Evolutionary conservation across 2,113 vertebrate genomes (phyloP).

Genomic region (Macaca fascicularis): T2T-MFA8v1.1 NC_088386.1:132258001-132258500

Average conservation of each 20-base stretch:
- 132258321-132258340: rapidly evolving
- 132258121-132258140: rapidly evolving
- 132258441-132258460: neutral
- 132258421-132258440: neutral
- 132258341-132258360: neutral
- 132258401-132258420: neutral
- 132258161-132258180: rapidly evolving
- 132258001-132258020: neutral
- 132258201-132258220: neutral
- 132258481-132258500: neutral
- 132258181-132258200: rapidly evolving
- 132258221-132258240: neutral
- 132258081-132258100: rapidly evolving
- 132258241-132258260: rapidly evolving
- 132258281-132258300: neutral
- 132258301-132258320: rapidly evolving
- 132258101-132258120: neutral
- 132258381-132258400: neutral
- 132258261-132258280: rapidly evolving
- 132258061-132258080: rapidly evolving
- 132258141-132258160: rapidly evolving
- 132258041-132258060: rapidly evolving
- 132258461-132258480: neutral
- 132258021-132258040: too few relatives aligned
- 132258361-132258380: neutral